phyloP scores from a whole-genome alignment of 1,140 invertebrate species.

The Mactra quadrangularis region DNA sequence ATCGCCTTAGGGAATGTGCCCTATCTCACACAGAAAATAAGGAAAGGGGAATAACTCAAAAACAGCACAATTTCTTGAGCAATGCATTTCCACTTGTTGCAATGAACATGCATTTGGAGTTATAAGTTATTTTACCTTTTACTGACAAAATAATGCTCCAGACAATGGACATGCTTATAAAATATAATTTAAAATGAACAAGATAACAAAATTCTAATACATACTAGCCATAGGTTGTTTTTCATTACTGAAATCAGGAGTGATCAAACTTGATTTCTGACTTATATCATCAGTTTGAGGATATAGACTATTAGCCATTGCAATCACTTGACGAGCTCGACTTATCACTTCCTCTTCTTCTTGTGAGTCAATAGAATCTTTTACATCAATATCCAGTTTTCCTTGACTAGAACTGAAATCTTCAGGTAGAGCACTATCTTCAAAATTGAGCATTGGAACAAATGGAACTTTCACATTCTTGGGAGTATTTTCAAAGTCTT shows the following conservation, averaged over 20 bases:
- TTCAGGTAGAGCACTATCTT: conserved; percentile 57
- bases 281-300: conserved; percentile 43
- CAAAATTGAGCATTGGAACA: conserved; percentile 21
- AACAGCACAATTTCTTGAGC: too few relatives aligned
- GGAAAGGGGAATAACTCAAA: too few relatives aligned
- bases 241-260: too few relatives aligned
- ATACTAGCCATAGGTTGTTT: conserved; percentile 36
- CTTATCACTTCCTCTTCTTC: conserved; percentile 65
- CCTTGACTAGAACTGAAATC: conserved; percentile 25
- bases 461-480: conserved; percentile 5
- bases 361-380: conserved; percentile 1
- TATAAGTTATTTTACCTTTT: too few relatives aligned
- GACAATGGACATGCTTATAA: too few relatives aligned
- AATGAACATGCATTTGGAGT: too few relatives aligned
- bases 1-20: too few relatives aligned
- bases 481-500: conserved; percentile 35
- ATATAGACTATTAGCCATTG: conserved; percentile 66
- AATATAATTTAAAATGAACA: background rate
- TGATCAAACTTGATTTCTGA: background rate
- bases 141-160: too few relatives aligned
- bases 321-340: conserved; percentile 61
- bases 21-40: too few relatives aligned
- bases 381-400: conserved; percentile 32
- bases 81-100: too few relatives aligned
- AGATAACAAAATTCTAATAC: background rate